Conservation (phyloP, 2,113 vertebrate genomes). For the Cairina moschata region DNA sequence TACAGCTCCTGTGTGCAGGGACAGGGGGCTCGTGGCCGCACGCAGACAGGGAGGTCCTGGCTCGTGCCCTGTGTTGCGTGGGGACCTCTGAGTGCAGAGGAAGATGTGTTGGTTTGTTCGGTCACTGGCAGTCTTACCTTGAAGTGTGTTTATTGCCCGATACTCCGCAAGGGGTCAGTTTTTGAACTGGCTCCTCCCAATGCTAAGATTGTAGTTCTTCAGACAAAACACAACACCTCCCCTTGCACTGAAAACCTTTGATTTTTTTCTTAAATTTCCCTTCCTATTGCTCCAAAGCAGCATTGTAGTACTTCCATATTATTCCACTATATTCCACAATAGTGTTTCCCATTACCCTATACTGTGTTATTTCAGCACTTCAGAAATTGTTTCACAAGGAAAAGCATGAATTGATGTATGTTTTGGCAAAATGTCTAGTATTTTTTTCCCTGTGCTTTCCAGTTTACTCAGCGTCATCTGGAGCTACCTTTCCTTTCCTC, state of each 20-base stretch:
- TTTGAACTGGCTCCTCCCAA: accelerated
- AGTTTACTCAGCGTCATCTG: not conserved
- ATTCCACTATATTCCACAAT: not conserved
- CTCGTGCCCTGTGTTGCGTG: accelerated
- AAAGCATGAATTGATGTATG: not conserved
- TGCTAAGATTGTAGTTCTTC: not conserved
- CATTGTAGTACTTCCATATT: not conserved
- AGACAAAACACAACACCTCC: not conserved
- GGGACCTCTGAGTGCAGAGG: not conserved
- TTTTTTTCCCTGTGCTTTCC: not conserved
- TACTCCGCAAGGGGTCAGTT: not conserved
- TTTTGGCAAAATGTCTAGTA: not conserved
- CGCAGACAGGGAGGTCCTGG: not conserved
- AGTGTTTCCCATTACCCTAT: not conserved
- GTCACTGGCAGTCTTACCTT: not conserved
- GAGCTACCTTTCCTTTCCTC: not conserved
- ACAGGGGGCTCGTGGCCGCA: accelerated
- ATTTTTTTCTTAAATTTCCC: not conserved
- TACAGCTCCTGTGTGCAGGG: accelerated
- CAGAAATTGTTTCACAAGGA: not conserved
- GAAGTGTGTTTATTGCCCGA: not conserved
- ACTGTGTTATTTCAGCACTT: not conserved
- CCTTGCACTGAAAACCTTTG: not conserved
- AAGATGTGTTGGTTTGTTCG: not conserved
- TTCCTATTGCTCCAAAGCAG: not conserved